Evolutionary conservation across 2,797 vertebrate genomes (phyloP).

Genomic region (Betta splendens): DNA sequence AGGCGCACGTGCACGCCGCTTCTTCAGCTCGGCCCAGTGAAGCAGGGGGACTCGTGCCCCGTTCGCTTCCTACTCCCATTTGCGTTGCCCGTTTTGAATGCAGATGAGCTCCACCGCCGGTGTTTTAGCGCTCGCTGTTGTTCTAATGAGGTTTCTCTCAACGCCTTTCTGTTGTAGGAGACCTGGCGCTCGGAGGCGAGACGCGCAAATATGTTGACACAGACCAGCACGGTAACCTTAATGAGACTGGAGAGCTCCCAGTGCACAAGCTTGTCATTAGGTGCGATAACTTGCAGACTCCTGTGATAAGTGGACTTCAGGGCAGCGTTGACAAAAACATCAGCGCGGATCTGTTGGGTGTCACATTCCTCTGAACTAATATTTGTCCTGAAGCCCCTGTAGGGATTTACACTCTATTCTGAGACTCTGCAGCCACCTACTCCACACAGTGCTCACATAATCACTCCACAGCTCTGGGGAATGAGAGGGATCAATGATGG

Average conservation of each 20-base stretch:
- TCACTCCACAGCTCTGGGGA: constrained; percentile 42
- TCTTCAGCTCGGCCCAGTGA: constrained; percentile 73
- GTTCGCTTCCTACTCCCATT: constrained; percentile 70
- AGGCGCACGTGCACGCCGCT: constrained; percentile 15
- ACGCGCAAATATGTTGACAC: constrained; percentile 53
- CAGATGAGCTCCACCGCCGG: constrained; percentile 63
- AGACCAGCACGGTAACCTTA: constrained; percentile 50
- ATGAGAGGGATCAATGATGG: constrained; percentile 63
- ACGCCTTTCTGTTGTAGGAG: constrained; percentile 48
- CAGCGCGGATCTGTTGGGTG: constrained; percentile 19
- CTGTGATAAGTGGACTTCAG: constrained; percentile 42
- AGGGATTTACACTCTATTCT: constrained; percentile 51
- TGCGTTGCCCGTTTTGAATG: constrained; percentile 66
- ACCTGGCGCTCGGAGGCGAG: constrained; percentile 47
- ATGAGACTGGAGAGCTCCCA: constrained; percentile 49
- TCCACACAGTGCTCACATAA: constrained; percentile 7
- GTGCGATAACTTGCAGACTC: constrained; percentile 39
- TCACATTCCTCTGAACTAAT: constrained; percentile 41
- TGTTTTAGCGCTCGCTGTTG: constrained; percentile 57
- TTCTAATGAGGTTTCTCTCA: constrained; percentile 70
- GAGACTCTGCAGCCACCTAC: constrained; percentile 22
- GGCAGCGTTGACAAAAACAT: constrained; percentile 23
- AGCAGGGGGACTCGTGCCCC: constrained; percentile 65
- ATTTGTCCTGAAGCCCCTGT: constrained; percentile 40
- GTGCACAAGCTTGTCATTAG: constrained; percentile 49